Conservation (phyloP, 2,797 vertebrate species). For the Lutjanus campechanus region DNA sequence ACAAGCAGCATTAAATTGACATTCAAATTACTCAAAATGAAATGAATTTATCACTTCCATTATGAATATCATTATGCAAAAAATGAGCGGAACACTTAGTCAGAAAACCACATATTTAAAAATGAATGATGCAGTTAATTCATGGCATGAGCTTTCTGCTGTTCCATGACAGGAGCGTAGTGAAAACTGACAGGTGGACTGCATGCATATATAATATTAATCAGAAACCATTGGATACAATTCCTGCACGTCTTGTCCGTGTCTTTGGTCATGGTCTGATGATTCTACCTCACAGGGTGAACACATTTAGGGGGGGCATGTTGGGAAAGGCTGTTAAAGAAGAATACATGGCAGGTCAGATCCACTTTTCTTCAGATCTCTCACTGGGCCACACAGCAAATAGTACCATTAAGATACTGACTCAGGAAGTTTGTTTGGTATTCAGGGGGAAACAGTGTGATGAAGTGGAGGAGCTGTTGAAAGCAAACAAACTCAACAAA, state of each 20-base stretch:
- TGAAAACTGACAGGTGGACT: slow-evolving; percentile 9
- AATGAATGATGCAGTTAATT: slow-evolving; percentile 35
- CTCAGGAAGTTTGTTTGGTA: slow-evolving; percentile 41
- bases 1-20: not conserved
- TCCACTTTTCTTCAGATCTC: slow-evolving; percentile 22
- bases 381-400: slow-evolving; percentile 23
- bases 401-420: slow-evolving; percentile 10
- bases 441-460: slow-evolving; percentile 34
- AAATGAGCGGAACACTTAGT: slow-evolving; percentile 48
- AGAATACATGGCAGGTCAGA: slow-evolving; percentile 17
- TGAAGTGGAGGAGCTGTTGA: slow-evolving; percentile 37
- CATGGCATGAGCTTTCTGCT: not conserved
- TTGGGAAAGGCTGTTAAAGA: slow-evolving; percentile 31
- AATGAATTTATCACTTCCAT: slow-evolving; percentile 8
- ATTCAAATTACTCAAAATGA: slow-evolving; percentile 18
- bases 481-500: slow-evolving; percentile 35
- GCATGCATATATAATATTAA: slow-evolving; percentile 41
- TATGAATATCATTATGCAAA: slow-evolving; percentile 26
- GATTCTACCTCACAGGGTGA: slow-evolving; percentile 21
- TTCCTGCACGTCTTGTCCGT: slow-evolving; percentile 20
- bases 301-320: not conserved
- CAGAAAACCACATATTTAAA: slow-evolving; percentile 14
- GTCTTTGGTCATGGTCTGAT: slow-evolving; percentile 43
- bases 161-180: slow-evolving; percentile 3
- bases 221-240: slow-evolving; percentile 12